These are phyloP conservation scores for Carterocephalus palaemon DNA, from an alignment of 2,888 invertebrate species.

Conservation along the genomic window DNA sequence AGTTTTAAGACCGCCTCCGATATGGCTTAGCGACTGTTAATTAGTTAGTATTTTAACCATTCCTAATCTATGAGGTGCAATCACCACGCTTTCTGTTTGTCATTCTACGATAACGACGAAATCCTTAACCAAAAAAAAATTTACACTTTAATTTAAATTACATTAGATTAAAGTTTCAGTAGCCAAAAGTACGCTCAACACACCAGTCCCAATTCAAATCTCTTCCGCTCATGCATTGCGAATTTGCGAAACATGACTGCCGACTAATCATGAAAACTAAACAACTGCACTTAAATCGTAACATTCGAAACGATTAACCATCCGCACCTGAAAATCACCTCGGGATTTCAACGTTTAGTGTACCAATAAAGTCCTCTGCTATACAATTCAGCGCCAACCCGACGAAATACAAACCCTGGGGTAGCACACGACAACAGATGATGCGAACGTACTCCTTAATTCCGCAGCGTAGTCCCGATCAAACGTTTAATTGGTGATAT, in stretches of 20 bases:
- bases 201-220: conserved; percentile 10
- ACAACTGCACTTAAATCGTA: conserved; percentile 29
- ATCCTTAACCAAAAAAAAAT: too few relatives aligned
- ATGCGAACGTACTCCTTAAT: conserved; percentile 40
- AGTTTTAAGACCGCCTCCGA: too few relatives aligned
- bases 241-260: conserved; percentile 15
- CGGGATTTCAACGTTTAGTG: conserved; percentile 40
- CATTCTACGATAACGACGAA: too few relatives aligned
- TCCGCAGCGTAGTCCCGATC: conserved; percentile 56
- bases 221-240: conserved; percentile 13
- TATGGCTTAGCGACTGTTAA: too few relatives aligned
- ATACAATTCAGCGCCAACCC: conserved; percentile 30
- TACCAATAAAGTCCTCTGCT: conserved; percentile 39
- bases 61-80: too few relatives aligned
- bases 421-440: conserved; percentile 9
- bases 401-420: conserved; percentile 33
- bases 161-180: too few relatives aligned
- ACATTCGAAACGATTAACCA: conserved; percentile 42
- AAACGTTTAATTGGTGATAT: conserved; percentile 73
- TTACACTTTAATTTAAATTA: too few relatives aligned
- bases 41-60: too few relatives aligned
- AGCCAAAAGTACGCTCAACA: conserved; percentile 6
- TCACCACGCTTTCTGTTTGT: too few relatives aligned
- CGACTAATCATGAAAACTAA: conserved; percentile 24
- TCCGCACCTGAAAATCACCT: conserved; percentile 43